These are phyloP conservation scores for Ameiurus melas DNA, from an alignment of 2,113 vertebrate species.

Conservation along the genomic window DNA sequence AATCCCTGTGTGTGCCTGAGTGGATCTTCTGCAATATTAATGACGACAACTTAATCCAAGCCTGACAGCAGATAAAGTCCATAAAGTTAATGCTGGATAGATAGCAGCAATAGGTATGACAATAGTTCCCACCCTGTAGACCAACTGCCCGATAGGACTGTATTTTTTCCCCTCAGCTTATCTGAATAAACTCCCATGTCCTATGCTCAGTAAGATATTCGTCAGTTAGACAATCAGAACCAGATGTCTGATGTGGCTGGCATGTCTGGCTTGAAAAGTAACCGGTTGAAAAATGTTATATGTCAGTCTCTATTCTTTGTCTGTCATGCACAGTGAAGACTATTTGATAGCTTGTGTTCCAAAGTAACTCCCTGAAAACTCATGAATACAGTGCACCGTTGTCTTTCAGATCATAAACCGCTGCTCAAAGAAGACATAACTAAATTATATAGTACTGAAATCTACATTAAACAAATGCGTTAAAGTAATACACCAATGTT, in stretches of 20 bases:
- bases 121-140: slow-evolving; percentile 50
- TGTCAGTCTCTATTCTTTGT: slow-evolving; percentile 30
- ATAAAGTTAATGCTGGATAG: slow-evolving; percentile 46
- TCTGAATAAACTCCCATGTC: slow-evolving; percentile 36
- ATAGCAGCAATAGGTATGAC: slow-evolving; percentile 48
- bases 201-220: slow-evolving; percentile 19
- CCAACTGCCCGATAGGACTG: slow-evolving; percentile 48
- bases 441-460: background rate
- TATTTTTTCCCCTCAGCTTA: slow-evolving; percentile 39
- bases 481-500: background rate
- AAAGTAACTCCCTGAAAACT: slow-evolving; percentile 1
- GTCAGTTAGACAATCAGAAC: slow-evolving; percentile 25
- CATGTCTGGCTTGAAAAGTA: slow-evolving; percentile 4
- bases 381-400: background rate
- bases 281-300: slow-evolving; percentile 1
- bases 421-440: background rate
- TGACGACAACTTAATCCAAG: slow-evolving; percentile 56
- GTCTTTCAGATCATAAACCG: background rate
- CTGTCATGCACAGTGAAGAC: background rate
- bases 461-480: background rate
- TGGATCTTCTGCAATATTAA: slow-evolving; percentile 51
- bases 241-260: slow-evolving; percentile 16
- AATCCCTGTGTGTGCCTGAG: slow-evolving; percentile 44
- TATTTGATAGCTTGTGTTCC: background rate
- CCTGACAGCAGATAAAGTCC: slow-evolving; percentile 48